phyloP scores from a whole-genome alignment of 1,140 invertebrate species.

The Halyomorpha halys region DNA sequence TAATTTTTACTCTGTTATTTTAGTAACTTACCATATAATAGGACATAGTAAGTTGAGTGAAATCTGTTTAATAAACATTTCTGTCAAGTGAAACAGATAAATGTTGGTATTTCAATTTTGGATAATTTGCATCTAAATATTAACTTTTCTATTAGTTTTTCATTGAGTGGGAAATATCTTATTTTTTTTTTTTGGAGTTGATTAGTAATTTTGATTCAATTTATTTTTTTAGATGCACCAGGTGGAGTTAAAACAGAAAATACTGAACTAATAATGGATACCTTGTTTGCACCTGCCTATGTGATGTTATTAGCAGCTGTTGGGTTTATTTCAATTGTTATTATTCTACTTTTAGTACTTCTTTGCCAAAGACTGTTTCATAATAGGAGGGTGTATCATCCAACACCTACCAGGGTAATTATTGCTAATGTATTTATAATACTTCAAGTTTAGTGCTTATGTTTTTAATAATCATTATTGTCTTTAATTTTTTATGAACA shows the following conservation, averaged over 20 bases:
- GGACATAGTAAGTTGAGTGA: no score
- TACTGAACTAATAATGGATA: conserved; percentile 30
- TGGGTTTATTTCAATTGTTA: conserved; percentile 25
- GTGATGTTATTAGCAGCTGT: conserved; percentile 24
- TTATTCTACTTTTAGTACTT: conserved; percentile 22
- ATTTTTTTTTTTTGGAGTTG: no score
- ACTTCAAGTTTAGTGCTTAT: not conserved
- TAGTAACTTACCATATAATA: no score
- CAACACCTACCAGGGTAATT: conserved; percentile 49
- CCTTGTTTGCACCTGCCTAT: conserved; percentile 25
- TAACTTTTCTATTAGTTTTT: no score
- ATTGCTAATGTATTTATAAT: not conserved
- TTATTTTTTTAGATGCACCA: conserved; percentile 34
- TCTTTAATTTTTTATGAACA: not conserved
- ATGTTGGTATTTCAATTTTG: no score
- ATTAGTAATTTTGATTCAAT: no score
- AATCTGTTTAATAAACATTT: no score
- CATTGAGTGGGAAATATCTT: no score
- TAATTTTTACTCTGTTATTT: no score
- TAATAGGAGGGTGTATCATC: conserved; percentile 46
- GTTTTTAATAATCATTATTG: not conserved
- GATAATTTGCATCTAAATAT: no score
- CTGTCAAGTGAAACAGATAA: no score
- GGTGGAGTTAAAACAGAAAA: conserved; percentile 31
- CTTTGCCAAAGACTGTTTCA: conserved; percentile 26